phyloP scores from a whole-genome alignment of 2,888 invertebrate genomes.

The Caenorhabditis angaria region DNA sequence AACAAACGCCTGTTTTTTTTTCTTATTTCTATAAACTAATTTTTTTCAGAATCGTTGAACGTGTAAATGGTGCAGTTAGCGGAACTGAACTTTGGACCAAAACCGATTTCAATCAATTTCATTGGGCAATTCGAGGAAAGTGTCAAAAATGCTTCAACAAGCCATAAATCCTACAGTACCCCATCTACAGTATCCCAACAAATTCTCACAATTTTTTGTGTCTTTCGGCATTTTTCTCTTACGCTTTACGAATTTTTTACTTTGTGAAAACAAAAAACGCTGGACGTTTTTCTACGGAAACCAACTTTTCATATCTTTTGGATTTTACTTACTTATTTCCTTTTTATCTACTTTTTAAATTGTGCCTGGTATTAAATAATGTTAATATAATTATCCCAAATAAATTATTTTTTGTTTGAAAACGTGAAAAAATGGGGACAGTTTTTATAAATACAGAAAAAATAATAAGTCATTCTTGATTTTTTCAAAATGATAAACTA shows the following conservation, averaged over 20 bases:
- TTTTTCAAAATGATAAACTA: too few relatives aligned
- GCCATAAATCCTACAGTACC: slow-evolving; percentile 7
- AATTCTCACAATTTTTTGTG: too few relatives aligned
- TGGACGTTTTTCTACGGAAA: background rate
- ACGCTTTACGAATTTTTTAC: background rate
- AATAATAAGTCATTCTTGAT: too few relatives aligned
- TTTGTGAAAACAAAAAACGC: background rate
- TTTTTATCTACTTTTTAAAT: too few relatives aligned
- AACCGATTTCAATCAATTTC: slow-evolving; percentile 63
- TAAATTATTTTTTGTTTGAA: too few relatives aligned
- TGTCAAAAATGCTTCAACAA: slow-evolving; percentile 54
- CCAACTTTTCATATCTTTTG: too few relatives aligned
- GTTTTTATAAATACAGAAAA: too few relatives aligned
- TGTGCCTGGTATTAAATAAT: too few relatives aligned
- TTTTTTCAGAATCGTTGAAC: slow-evolving; percentile 55
- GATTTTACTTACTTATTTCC: too few relatives aligned
- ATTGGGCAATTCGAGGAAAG: slow-evolving; percentile 66
- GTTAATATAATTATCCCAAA: too few relatives aligned
- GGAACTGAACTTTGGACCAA: slow-evolving; percentile 65
- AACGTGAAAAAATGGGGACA: too few relatives aligned
- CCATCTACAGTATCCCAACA: background rate
- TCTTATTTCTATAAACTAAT: background rate
- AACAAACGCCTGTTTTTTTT: background rate
- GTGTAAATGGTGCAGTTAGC: slow-evolving; percentile 53
- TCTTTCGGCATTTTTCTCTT: background rate